Evolutionary conservation across 2,113 vertebrate species (phyloP).

Genomic region (Serinus canaria): DNA sequence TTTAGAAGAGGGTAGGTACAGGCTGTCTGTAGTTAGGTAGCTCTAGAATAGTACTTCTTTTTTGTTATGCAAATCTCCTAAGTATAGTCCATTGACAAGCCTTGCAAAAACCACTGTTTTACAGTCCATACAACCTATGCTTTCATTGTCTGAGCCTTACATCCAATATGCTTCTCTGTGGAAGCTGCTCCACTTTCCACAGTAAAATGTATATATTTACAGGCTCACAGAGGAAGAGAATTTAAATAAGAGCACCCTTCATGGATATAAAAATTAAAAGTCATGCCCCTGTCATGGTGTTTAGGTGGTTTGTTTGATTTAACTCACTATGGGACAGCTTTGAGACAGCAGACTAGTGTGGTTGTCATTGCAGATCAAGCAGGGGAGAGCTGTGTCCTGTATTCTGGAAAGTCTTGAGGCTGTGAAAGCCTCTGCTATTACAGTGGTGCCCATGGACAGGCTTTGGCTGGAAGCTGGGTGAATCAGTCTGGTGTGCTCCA

Average conservation of each 20-base stretch:
- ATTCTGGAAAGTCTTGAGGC: neutral
- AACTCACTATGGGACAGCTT: neutral
- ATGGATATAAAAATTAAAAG: neutral
- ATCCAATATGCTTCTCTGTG: neutral
- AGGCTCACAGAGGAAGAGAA: neutral
- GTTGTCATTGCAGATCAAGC: neutral
- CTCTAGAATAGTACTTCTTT: neutral
- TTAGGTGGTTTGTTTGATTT: neutral
- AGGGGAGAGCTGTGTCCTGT: neutral
- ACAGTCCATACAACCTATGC: neutral
- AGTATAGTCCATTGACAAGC: neutral
- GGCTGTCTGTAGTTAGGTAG: neutral
- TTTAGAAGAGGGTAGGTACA: neutral
- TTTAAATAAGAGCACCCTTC: neutral
- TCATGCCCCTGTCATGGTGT: neutral
- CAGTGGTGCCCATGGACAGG: neutral
- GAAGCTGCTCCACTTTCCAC: neutral
- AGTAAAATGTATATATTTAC: neutral
- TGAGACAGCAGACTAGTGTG: neutral
- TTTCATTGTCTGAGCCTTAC: neutral
- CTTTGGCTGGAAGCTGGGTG: neutral
- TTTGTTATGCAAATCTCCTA: neutral
- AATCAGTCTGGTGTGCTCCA: neutral
- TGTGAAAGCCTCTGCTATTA: neutral
- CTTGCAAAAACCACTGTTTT: neutral